Evolutionary conservation across 2,797 vertebrate genomes (phyloP), one percentile per base, ranked within the genome.

Genomic region (Pyrocephalus nanus): DNA sequence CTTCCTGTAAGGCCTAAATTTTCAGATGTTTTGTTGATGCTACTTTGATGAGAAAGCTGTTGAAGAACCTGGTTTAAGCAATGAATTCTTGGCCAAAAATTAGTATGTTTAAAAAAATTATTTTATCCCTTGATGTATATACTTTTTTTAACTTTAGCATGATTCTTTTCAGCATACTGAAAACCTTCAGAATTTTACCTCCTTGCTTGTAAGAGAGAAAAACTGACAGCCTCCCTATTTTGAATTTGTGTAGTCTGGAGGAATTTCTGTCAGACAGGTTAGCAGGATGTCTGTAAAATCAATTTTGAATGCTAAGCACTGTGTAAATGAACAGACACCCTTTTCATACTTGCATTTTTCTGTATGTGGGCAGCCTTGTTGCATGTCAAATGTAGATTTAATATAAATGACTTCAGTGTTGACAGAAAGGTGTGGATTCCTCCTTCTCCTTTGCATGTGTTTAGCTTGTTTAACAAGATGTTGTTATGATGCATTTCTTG

Each of bases 251-350:
- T 89, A 79, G 92, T 94, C 81, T 95, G 78, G 80, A 70, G 42
- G 78, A 91, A 89, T 94, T 85, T 93, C 82, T 92, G 71, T 84
- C 65, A 93, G 91, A 91, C 91, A 87, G 90, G 92, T 95, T 96
- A 95, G 73, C 86, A 94, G 74, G 42, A 87, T 93, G 91, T 87
- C 92, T 95, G 77, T 84, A 92, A 95, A 96, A 96, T 89, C 74
- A 79, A 79, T 96, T 95, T 74, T 87, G 80, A 95, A 95, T 95
- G 78, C 71, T 75, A 88, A 95, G 80, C 50, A 91, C 92, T 85
- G 61, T 83, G 47, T 65, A 77, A 94, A 77, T 89, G 88, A 93
- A 94, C 67, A 97, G 77, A 73, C 84, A 58, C 32, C 15, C 88
- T 93, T 95, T 96, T 93, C 69, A 94, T 76, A 71, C 74, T 93